These are phyloP conservation scores for Salarias fasciatus DNA, from an alignment of 2,797 vertebrate genomes.

Conservation along the genomic window DNA sequence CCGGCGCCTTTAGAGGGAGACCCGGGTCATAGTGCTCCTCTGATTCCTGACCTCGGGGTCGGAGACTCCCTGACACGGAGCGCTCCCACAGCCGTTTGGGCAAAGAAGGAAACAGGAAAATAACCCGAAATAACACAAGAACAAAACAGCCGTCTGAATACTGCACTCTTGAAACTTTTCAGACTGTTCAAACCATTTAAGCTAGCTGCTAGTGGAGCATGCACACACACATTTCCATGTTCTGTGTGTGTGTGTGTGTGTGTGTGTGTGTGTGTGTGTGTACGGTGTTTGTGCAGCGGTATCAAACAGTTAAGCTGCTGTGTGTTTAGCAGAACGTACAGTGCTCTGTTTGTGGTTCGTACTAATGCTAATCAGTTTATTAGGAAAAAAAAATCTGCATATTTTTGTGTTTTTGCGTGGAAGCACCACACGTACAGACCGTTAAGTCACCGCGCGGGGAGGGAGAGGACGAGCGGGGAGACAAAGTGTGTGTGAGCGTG, in stretches of 20 bases:
- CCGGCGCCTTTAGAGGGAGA: too few relatives aligned
- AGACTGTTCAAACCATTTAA: too few relatives aligned
- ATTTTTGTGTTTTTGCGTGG: constrained; percentile 34
- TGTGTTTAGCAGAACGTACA: constrained; percentile 44
- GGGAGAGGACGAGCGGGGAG: constrained; percentile 34
- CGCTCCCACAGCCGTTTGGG: too few relatives aligned
- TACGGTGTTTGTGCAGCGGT: constrained; percentile 13
- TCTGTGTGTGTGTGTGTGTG: constrained; percentile 15
- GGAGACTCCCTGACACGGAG: too few relatives aligned
- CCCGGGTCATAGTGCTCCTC: too few relatives aligned
- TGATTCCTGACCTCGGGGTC: too few relatives aligned
- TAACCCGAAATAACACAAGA: too few relatives aligned
- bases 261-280: constrained; percentile 11
- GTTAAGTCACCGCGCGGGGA: constrained; percentile 14
- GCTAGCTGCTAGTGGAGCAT: neutral
- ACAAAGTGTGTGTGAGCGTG: constrained; percentile 32
- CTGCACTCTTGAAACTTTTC: too few relatives aligned
- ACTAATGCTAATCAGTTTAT: constrained; percentile 68
- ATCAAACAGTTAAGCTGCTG: constrained; percentile 34
- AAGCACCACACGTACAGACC: neutral
- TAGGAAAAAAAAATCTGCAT: constrained; percentile 57
- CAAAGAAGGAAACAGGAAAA: too few relatives aligned
- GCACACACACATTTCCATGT: neutral
- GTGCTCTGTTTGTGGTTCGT: constrained; percentile 53
- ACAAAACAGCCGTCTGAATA: too few relatives aligned